Evolutionary conservation across 2,113 vertebrate species (phyloP).

Genomic region (Sorex fumeus): DNA sequence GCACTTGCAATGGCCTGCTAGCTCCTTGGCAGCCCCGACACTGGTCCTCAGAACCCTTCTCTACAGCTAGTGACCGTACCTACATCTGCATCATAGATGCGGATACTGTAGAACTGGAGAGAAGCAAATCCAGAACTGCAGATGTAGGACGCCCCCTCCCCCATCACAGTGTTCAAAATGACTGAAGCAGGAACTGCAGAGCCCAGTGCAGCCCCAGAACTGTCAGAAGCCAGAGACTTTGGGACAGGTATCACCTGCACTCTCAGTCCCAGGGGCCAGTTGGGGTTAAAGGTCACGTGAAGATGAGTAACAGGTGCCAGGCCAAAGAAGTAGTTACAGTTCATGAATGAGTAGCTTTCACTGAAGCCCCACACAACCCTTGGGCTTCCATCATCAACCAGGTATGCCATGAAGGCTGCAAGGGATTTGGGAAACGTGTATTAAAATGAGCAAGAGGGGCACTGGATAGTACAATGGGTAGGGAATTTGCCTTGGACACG

Average conservation of each 20-base stretch:
- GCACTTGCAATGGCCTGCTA: neutral
- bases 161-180: neutral
- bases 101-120: neutral
- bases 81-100: too few relatives aligned
- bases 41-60: neutral
- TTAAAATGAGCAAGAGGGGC: neutral
- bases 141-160: neutral
- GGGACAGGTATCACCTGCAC: neutral
- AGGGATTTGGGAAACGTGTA: neutral
- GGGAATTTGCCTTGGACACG: too few relatives aligned
- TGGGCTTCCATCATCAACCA: neutral
- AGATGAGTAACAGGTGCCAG: neutral
- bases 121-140: neutral
- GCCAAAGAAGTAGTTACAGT: neutral
- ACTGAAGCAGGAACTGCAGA: neutral
- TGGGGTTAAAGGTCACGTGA: neutral
- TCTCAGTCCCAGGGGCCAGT: neutral
- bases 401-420: neutral
- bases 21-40: neutral
- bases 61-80: neutral
- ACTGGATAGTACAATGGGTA: too few relatives aligned
- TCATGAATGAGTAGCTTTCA: neutral
- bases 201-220: too few relatives aligned
- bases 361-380: neutral
- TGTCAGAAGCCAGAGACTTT: neutral